Conservation (phyloP, 2,113 vertebrate genomes). For the Bucco capensis region DNA sequence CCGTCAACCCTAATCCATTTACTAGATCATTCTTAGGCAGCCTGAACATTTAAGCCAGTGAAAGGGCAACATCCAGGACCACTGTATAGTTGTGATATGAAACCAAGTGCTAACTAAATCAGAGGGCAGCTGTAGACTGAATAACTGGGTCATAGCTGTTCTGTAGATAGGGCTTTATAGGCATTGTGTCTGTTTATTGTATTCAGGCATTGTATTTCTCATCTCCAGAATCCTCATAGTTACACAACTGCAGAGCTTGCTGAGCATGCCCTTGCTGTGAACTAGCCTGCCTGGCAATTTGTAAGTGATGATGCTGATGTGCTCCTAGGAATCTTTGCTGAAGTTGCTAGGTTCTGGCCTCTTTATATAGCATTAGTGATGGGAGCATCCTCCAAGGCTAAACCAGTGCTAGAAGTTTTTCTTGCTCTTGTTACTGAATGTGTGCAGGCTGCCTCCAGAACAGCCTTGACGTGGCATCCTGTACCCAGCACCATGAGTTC, state of each 20-base stretch:
- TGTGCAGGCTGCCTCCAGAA: neutral
- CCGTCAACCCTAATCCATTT: too few species aligned
- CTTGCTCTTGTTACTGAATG: neutral
- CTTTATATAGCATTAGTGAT: neutral
- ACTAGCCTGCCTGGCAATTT: neutral
- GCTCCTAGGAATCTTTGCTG: constrained; percentile 13
- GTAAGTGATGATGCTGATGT: neutral
- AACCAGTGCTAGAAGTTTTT: neutral
- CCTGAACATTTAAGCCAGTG: neutral
- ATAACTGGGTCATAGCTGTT: neutral
- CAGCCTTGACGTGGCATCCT: neutral
- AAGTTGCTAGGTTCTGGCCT: neutral
- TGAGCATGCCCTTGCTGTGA: neutral
- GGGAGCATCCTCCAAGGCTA: neutral
- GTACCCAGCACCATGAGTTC: neutral
- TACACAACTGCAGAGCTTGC: neutral
- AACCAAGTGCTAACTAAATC: neutral
- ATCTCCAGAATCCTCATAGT: neutral
- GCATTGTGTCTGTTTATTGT: neutral
- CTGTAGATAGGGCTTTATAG: neutral
- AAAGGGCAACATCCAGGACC: neutral
- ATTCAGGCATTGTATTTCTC: neutral
- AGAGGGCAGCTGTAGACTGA: neutral
- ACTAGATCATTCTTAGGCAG: too few species aligned
- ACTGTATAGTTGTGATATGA: neutral